Evolutionary conservation across 64 coral and sea anemone genomes (phyloP).

Genomic region (Montipora sp.): DNA sequence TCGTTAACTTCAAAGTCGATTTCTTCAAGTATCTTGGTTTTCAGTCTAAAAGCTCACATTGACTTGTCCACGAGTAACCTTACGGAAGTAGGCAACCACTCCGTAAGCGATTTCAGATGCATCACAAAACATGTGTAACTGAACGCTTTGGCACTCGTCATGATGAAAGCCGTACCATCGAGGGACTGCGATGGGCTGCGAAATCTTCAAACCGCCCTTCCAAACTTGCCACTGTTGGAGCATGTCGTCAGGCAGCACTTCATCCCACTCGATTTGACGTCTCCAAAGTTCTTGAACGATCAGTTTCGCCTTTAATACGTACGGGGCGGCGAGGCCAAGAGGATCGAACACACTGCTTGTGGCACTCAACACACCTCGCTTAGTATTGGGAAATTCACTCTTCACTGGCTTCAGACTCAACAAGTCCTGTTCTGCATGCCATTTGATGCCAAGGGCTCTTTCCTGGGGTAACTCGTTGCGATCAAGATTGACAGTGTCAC

Average conservation of each 20-base stretch:
- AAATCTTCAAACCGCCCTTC: slow-evolving; percentile 5
- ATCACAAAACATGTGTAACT: background rate
- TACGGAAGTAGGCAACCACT: slow-evolving; percentile 36
- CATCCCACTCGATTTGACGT: slow-evolving; percentile 1
- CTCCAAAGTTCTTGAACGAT: slow-evolving; percentile 45
- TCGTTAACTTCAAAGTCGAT: background rate
- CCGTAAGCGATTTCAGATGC: slow-evolving; percentile 20
- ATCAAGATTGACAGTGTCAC: background rate
- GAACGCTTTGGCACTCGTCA: background rate
- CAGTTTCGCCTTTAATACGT: slow-evolving; percentile 47
- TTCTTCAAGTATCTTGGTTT: background rate
- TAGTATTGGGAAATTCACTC: background rate
- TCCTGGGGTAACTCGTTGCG: background rate
- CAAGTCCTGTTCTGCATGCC: background rate
- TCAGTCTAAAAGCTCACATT: slow-evolving; percentile 27
- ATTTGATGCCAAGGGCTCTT: background rate
- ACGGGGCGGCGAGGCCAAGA: background rate
- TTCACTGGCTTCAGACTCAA: background rate
- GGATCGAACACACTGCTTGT: slow-evolving; percentile 35
- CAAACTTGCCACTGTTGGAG: slow-evolving; percentile 9
- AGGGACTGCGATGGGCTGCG: background rate
- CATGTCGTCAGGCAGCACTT: background rate
- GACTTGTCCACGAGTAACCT: background rate
- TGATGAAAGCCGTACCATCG: background rate
- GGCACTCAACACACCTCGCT: slow-evolving; percentile 37